These are phyloP conservation scores for Poeciliopsis retropinna DNA, from an alignment of 2,113 vertebrate genomes.

Conservation along the genomic window DNA sequence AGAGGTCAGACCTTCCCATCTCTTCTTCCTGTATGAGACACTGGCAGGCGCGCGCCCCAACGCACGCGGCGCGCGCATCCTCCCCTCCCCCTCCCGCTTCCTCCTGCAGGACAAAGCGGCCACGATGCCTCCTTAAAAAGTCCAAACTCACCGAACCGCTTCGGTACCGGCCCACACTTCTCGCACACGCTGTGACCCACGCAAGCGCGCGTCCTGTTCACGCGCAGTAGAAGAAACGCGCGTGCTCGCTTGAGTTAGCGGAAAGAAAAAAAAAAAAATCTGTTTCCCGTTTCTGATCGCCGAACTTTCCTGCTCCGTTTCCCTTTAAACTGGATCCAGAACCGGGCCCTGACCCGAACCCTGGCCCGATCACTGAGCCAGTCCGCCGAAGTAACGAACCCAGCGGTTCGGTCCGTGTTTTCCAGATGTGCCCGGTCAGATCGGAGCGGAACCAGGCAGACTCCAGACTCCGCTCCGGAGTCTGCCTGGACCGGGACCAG, in stretches of 20 bases:
- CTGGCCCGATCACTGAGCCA: neutral
- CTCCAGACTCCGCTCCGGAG: too few relatives aligned
- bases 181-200: neutral
- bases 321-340: neutral
- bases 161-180: neutral
- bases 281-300: slow-evolving; percentile 42
- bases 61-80: slow-evolving; percentile 1
- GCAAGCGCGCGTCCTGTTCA: neutral
- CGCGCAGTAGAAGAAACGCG: neutral
- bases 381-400: slow-evolving; percentile 16
- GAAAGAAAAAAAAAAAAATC: slow-evolving; percentile 20
- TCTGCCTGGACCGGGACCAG: neutral
- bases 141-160: slow-evolving; percentile 1
- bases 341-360: neutral
- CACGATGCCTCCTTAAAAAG: slow-evolving; percentile 63
- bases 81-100: slow-evolving; percentile 66
- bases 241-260: neutral
- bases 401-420: neutral
- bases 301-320: slow-evolving; percentile 25
- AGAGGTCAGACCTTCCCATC: slow-evolving; percentile 44
- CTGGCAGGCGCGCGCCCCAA: neutral
- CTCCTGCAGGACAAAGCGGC: slow-evolving; percentile 75
- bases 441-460: slow-evolving; percentile 27
- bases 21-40: slow-evolving; percentile 58
- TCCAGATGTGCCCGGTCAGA: slow-evolving; percentile 35